A percentile compares a stretch with the other conserved stretches of the same genome.
Conservation (phyloP, 2,888 invertebrate species). For the Euspilapteryx auroguttella region DNA sequence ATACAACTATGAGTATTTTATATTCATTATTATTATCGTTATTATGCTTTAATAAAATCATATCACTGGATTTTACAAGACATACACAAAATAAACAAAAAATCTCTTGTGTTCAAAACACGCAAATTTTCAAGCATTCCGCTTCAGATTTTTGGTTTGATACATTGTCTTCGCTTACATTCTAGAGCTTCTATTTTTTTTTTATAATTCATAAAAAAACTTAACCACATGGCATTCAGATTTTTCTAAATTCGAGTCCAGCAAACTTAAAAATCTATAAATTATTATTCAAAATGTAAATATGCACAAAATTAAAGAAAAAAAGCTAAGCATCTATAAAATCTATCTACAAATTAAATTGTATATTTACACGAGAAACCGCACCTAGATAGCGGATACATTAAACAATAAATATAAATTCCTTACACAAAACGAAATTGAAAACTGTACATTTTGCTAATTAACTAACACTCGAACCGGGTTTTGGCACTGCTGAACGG, state of each 20-base stretch:
- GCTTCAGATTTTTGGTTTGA: constrained; percentile 59
- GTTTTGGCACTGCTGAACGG: too few species aligned
- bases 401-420: too few species aligned
- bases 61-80: constrained; percentile 42
- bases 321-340: too few species aligned
- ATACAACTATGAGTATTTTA: constrained; percentile 53
- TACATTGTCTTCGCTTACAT: constrained; percentile 37
- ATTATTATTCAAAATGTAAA: background rate
- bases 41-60: constrained; percentile 29
- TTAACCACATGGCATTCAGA: constrained; percentile 37
- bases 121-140: constrained; percentile 56
- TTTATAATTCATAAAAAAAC: too few species aligned
- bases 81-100: too few species aligned
- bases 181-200: constrained; percentile 22
- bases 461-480: background rate
- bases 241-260: constrained; percentile 24
- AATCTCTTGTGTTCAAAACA: constrained; percentile 50
- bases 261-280: constrained; percentile 10
- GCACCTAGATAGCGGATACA: background rate
- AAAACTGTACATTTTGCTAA: constrained; percentile 3
- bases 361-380: constrained; percentile 2
- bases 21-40: constrained; percentile 18
- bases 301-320: constrained; percentile 1
- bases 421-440: too few species aligned
- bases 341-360: constrained; percentile 2